Evolutionary conservation across 1,140 invertebrate species (phyloP).

Genomic region (Zaprionus gabonicus): DNA sequence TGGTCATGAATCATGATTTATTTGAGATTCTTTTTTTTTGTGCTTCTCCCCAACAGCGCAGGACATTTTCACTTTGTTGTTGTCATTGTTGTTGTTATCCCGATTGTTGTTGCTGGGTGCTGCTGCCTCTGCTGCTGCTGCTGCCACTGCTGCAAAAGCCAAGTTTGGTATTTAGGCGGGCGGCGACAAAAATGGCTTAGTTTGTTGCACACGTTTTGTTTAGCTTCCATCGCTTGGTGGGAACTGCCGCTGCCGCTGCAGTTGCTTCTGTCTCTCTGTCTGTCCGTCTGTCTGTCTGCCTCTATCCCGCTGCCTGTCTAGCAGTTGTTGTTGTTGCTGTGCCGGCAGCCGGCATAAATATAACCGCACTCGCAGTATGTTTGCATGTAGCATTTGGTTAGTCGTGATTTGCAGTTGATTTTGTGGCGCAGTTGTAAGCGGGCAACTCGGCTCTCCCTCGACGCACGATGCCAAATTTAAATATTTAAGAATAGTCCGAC

Average conservation of each 20-base stretch:
- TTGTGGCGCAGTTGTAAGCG: slow-evolving; percentile 53
- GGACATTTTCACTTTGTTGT: slow-evolving; percentile 73
- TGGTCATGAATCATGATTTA: slow-evolving; percentile 83
- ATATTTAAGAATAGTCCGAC: slow-evolving; percentile 41
- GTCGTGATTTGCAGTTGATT: slow-evolving; percentile 79
- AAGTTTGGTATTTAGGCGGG: slow-evolving; percentile 81
- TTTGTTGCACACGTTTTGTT: slow-evolving; percentile 80
- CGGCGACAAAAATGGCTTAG: slow-evolving; percentile 82
- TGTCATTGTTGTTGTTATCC: slow-evolving; percentile 42
- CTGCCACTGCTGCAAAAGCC: slow-evolving; percentile 50
- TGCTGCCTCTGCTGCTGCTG: slow-evolving; percentile 34
- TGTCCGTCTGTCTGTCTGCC: neutral
- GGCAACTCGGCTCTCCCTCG: slow-evolving; percentile 16
- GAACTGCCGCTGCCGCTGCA: slow-evolving; percentile 46
- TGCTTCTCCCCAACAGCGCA: slow-evolving; percentile 49
- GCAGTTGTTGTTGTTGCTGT: slow-evolving; percentile 18
- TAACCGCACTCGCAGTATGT: slow-evolving; percentile 71
- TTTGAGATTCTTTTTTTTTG: slow-evolving; percentile 59
- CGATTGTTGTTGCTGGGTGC: slow-evolving; percentile 32
- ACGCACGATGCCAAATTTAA: slow-evolving; percentile 53
- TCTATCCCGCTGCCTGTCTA: slow-evolving; percentile 18
- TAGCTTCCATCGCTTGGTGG: slow-evolving; percentile 62
- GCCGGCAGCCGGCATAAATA: slow-evolving; percentile 66
- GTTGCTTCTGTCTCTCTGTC: slow-evolving; percentile 31
- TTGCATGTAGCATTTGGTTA: slow-evolving; percentile 57